Percentiles rank a stretch among this genome's conserved stretches.
These are phyloP conservation scores for Calephelis virginiensis DNA, from an alignment of 1,140 invertebrate species.

Conservation along the genomic window DNA sequence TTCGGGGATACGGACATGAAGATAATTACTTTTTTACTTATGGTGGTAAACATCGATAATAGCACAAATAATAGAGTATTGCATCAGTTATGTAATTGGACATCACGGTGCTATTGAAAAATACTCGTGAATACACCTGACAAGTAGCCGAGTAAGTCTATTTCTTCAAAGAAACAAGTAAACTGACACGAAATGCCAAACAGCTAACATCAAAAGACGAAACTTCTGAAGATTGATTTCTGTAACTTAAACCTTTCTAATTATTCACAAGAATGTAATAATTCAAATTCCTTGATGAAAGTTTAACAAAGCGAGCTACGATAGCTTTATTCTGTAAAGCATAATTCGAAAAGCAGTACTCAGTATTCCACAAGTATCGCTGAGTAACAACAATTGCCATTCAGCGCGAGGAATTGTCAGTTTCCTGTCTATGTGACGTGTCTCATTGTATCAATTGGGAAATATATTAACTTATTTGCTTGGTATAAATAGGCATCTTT, in stretches of 20 bases:
- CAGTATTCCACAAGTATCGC: conserved; percentile 11
- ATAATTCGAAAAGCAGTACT: neutral
- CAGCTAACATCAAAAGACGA: no score
- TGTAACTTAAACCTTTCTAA: neutral
- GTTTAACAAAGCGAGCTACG: neutral
- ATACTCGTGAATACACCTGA: no score
- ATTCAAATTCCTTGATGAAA: neutral
- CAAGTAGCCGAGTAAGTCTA: no score
- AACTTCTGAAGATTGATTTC: no score
- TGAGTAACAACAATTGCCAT: conserved; percentile 21
- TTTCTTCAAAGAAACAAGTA: no score
- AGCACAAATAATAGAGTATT: no score
- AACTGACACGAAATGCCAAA: no score
- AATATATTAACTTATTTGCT: conserved; percentile 13
- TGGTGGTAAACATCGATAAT: no score
- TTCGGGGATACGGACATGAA: no score
- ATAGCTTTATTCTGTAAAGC: neutral
- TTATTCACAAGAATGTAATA: neutral
- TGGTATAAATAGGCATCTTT: neutral
- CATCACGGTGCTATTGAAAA: no score
- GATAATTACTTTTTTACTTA: no score
- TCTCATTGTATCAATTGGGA: neutral
- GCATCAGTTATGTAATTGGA: no score
- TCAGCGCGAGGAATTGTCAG: conserved; percentile 13
- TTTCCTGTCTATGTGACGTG: conserved; percentile 12